phyloP scores from a whole-genome alignment of 1,140 invertebrate species.

The Trichomalopsis sarcophagae region DNA sequence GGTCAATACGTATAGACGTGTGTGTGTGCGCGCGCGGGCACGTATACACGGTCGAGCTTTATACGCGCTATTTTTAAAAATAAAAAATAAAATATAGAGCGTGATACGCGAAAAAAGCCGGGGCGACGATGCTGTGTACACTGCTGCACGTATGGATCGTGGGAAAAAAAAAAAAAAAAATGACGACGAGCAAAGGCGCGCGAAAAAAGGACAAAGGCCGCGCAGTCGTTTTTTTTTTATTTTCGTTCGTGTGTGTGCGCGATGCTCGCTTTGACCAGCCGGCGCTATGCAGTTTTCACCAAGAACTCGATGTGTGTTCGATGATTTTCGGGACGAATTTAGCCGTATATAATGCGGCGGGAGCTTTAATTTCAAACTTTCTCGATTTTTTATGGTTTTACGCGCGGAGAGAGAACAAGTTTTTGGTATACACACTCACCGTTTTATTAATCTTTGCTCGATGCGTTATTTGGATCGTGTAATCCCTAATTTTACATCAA shows the following conservation, averaged over 20 bases:
- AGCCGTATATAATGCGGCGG: too few relatives aligned
- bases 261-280: background rate
- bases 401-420: too few relatives aligned
- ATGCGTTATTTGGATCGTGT: too few relatives aligned
- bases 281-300: background rate
- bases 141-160: background rate
- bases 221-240: background rate
- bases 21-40: background rate
- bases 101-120: background rate
- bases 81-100: background rate
- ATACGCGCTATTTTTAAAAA: conserved; percentile 15
- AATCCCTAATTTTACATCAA: too few relatives aligned
- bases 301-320: too few relatives aligned
- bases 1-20: background rate
- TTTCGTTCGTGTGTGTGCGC: too few relatives aligned
- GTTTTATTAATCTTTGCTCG: too few relatives aligned
- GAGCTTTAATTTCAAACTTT: too few relatives aligned
- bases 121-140: background rate
- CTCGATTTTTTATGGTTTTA: too few relatives aligned
- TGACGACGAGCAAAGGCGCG: background rate
- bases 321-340: too few relatives aligned
- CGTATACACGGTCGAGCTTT: background rate
- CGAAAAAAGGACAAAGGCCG: conserved; percentile 4
- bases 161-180: background rate
- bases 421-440: too few relatives aligned